A percentile compares a stretch with the other conserved stretches of the same genome.
These are phyloP conservation scores for Epinotia nisella DNA, from an alignment of 2,888 invertebrate genomes.

Conservation along the genomic window DNA sequence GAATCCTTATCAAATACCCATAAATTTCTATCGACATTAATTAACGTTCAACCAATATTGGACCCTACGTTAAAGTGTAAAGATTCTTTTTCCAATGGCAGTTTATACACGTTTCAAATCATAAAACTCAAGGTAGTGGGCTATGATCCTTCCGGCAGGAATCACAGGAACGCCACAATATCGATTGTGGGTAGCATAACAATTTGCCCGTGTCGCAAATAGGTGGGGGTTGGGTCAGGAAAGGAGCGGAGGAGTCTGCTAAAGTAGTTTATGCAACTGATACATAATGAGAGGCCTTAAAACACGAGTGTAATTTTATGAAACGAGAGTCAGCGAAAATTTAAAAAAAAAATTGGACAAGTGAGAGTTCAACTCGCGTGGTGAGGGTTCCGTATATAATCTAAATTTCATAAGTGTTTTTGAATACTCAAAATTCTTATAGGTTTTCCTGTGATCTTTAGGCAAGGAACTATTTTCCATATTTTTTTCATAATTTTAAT, in stretches of 20 bases:
- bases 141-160: constrained; percentile 8
- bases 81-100: neutral
- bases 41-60: neutral
- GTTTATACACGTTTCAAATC: neutral
- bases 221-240: neutral
- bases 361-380: no score
- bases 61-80: neutral
- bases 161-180: constrained; percentile 1
- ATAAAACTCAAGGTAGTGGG: constrained; percentile 10
- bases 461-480: no score
- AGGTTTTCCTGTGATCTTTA: no score
- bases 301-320: no score
- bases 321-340: no score
- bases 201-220: constrained; percentile 6
- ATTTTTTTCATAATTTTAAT: no score
- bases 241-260: neutral
- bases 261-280: no score
- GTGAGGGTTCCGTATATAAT: no score
- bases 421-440: no score
- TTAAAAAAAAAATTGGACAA: no score
- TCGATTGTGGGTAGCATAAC: constrained; percentile 3
- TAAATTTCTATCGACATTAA: neutral
- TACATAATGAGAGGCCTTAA: no score
- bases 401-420: no score
- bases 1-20: neutral